phyloP scores from a whole-genome alignment of 2,113 vertebrate genomes.

The Sapayoa aenigma region DNA sequence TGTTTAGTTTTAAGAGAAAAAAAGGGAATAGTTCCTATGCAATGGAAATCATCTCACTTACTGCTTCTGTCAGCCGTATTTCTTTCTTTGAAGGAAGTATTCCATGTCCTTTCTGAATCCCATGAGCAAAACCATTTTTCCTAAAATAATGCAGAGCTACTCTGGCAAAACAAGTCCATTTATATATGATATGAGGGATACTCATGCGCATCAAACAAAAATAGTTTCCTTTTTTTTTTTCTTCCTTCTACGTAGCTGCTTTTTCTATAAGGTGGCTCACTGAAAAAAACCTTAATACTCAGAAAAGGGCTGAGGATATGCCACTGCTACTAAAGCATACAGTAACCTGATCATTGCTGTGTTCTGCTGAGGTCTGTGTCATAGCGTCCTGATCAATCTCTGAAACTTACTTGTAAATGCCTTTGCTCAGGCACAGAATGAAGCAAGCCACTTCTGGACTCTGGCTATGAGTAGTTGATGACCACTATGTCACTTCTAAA shows the following conservation, averaged over 20 bases:
- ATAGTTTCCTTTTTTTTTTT: neutral
- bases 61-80: neutral
- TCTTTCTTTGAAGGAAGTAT: neutral
- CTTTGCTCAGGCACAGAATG: neutral
- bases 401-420: neutral
- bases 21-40: neutral
- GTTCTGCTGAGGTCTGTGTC: neutral
- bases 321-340: neutral
- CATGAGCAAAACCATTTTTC: neutral
- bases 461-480: neutral
- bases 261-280: neutral
- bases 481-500: neutral
- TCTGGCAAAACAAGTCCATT: neutral
- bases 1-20: neutral
- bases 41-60: neutral
- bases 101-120: neutral
- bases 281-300: neutral
- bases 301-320: neutral
- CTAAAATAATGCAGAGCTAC: neutral
- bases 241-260: neutral
- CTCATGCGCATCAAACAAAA: neutral
- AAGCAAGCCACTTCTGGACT: neutral
- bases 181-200: neutral
- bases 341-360: neutral
- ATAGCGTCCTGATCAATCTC: neutral